These are phyloP conservation scores for Oligia strigilis DNA, from an alignment of 2,888 invertebrate species.

Conservation along the genomic window DNA sequence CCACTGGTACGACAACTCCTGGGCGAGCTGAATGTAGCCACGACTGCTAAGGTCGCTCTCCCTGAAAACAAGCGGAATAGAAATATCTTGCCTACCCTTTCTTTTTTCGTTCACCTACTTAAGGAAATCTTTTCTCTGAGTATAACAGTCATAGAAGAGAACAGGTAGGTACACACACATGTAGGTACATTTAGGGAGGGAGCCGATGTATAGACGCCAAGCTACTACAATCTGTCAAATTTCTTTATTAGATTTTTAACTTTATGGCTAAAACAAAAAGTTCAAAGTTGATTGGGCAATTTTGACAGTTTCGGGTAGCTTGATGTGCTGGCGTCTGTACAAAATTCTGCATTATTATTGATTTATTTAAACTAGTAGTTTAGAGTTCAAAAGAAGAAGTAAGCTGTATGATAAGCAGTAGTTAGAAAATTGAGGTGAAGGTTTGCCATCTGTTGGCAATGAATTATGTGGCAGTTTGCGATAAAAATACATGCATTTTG, in stretches of 20 bases:
- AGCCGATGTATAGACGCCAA: too few species aligned
- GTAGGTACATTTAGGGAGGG: too few species aligned
- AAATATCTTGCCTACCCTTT: not conserved
- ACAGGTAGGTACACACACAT: not conserved
- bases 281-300: too few species aligned
- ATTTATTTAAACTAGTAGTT: not conserved
- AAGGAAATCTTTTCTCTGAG: not conserved
- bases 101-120: too few species aligned
- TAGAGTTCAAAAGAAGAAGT: not conserved
- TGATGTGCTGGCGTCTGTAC: too few species aligned
- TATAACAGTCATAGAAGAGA: not conserved
- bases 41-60: constrained; percentile 93
- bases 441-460: constrained; percentile 23
- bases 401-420: constrained; percentile 1
- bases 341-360: not conserved
- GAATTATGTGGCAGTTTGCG: not conserved
- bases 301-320: too few species aligned
- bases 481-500: constrained; percentile 34
- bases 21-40: constrained; percentile 92
- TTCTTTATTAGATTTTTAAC: too few species aligned
- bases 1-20: constrained; percentile 95
- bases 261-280: too few species aligned
- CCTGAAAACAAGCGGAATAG: constrained; percentile 80
- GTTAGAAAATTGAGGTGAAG: constrained; percentile 16
- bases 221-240: too few species aligned